Base-by-base conservation (phyloP, 2,797 vertebrate species). In the Tenualosa ilisha region DNA sequence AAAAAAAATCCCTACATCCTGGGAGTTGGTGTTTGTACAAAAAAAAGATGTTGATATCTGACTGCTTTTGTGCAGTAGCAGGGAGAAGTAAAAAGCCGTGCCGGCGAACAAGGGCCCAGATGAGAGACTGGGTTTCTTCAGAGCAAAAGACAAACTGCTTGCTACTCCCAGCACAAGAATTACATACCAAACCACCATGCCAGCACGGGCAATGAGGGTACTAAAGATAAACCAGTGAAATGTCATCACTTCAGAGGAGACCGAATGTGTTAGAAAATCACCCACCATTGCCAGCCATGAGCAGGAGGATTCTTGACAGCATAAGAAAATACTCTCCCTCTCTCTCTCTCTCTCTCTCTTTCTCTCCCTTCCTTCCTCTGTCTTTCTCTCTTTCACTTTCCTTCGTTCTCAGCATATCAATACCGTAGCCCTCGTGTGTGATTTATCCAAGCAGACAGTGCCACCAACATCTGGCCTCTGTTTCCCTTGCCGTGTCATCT, bases 401-500 rank as follows among this genome's bases (percentile, higher is more conserved):
- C 6, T 40, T 15, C 65, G 6, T 79, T 79, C 72, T n/a, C 40
- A 9, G 72, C 40, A 46, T 79, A 79, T 79, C 72, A 46, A 22
- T 79, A 79, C 37, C 40, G 17, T 13, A 22, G 37, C 6, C 17
- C 17, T 79, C 17, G 4, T 22, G 0, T 7, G 40, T 79, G 72
- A 79, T 79, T 79, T 43, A 79, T 79, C 37, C 1, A 40, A 61
- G n/a, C 82, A 75, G 84, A 87, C 84, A 84, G 61, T 82, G 75
- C 68, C 81, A 81, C 82, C 84, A 85, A 85, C 63, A 88, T 85
- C 82, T 59, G 24, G 24, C 82, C 84, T 85, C 6, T 81, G 81
- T 86, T 82, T 82, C 43, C 86, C 83, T 83, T 86, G 84, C 84
- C 72, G 86, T 88, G 85, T 84, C 87, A 88, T 84, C 81, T 85